Evolutionary conservation across 2,797 vertebrate genomes (phyloP).

Genomic region (Gadopsis marmoratus): DNA sequence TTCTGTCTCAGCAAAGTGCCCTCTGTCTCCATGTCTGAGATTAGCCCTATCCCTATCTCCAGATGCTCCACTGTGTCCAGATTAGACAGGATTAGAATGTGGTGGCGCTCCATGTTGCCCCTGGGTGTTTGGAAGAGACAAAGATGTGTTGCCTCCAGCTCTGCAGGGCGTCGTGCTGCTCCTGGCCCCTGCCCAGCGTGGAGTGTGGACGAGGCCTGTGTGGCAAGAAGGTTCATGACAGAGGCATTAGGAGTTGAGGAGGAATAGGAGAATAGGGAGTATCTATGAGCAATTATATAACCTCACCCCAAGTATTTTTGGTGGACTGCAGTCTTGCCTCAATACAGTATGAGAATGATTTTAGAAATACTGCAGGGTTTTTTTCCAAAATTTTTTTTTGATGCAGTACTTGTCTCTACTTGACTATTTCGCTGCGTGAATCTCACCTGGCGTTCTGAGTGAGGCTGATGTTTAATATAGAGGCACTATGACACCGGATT

Average conservation of each 20-base stretch:
- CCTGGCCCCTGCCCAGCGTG: slow-evolving; percentile 64
- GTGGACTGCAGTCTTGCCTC: slow-evolving; percentile 51
- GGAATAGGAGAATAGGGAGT: slow-evolving; percentile 8
- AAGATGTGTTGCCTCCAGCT: slow-evolving; percentile 67
- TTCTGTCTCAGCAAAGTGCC: slow-evolving; percentile 80
- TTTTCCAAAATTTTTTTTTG: neutral
- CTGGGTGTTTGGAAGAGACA: slow-evolving; percentile 73
- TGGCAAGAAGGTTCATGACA: slow-evolving; percentile 59
- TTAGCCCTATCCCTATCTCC: slow-evolving; percentile 85
- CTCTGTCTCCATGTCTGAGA: slow-evolving; percentile 76
- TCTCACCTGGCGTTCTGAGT: slow-evolving; percentile 25
- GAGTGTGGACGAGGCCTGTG: slow-evolving; percentile 46
- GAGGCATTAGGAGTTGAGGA: slow-evolving; percentile 15
- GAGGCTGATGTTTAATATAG: neutral
- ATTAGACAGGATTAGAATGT: slow-evolving; percentile 85
- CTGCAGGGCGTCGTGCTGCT: slow-evolving; percentile 54
- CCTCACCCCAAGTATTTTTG: slow-evolving; percentile 40
- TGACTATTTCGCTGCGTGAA: neutral
- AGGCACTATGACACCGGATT: slow-evolving; percentile 6
- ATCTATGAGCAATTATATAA: slow-evolving; percentile 55
- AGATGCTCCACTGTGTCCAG: slow-evolving; percentile 83
- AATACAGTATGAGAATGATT: slow-evolving; percentile 35
- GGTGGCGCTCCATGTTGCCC: slow-evolving; percentile 70
- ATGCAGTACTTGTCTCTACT: neutral
- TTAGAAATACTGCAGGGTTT: slow-evolving; percentile 38